A percentile compares a stretch with the other conserved stretches of the same genome.
Evolutionary conservation across 2,888 invertebrate species (phyloP).

Genomic region (Ophion costatus): DNA sequence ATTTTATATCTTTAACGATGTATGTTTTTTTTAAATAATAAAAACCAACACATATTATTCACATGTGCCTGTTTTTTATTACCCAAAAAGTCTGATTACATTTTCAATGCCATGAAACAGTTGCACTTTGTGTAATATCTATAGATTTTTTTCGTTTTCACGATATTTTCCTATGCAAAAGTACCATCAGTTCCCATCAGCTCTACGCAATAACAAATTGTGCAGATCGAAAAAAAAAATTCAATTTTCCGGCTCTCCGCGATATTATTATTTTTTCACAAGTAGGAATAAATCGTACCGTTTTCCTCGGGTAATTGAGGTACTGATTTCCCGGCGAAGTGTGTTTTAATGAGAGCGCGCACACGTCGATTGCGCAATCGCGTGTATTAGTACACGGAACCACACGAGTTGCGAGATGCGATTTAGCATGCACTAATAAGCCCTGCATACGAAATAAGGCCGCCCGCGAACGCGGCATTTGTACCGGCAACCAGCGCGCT

Average conservation of each 20-base stretch:
- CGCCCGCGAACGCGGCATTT: slow-evolving; percentile 27
- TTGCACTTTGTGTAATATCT: no score
- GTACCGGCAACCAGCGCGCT: neutral
- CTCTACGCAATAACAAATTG: neutral
- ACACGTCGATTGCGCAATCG: neutral
- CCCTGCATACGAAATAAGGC: slow-evolving; percentile 37
- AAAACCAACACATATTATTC: no score
- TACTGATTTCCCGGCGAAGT: slow-evolving; percentile 14
- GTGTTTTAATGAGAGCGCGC: neutral
- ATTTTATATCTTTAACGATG: no score
- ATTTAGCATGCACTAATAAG: slow-evolving; percentile 46
- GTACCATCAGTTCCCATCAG: no score
- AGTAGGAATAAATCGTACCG: neutral
- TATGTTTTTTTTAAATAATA: no score
- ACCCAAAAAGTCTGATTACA: no score
- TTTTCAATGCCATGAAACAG: no score
- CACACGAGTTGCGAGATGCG: slow-evolving; percentile 32
- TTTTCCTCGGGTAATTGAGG: slow-evolving; percentile 8
- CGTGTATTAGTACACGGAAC: slow-evolving; percentile 27
- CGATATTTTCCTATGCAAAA: no score
- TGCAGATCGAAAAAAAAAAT: neutral
- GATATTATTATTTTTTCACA: neutral
- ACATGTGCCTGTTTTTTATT: no score
- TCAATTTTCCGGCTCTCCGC: neutral
- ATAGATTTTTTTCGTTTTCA: no score